phyloP scores from a whole-genome alignment of 1,140 invertebrate genomes.

The Drosophila tropicalis region DNA sequence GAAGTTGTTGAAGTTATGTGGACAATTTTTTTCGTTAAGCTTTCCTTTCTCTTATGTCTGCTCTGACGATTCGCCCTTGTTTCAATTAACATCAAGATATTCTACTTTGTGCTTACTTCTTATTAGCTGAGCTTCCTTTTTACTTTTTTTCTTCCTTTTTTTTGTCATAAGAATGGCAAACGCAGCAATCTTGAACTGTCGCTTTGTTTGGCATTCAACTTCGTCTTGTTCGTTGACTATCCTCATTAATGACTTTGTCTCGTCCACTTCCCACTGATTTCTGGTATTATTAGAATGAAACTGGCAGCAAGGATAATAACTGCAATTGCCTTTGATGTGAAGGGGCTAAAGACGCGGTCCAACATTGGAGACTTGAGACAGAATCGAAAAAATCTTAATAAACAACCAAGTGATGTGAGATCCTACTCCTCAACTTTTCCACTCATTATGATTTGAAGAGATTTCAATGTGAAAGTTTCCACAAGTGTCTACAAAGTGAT shows the following conservation, averaged over 20 bases:
- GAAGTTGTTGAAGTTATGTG: constrained; percentile 39
- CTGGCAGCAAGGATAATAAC: constrained; percentile 17
- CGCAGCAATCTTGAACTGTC: constrained; percentile 40
- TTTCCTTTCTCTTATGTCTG: neutral
- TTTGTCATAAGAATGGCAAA: constrained; percentile 11
- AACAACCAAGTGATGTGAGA: constrained; percentile 44
- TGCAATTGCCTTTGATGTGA: constrained; percentile 12
- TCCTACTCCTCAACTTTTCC: constrained; percentile 6
- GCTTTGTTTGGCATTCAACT: constrained; percentile 16
- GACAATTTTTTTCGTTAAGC: constrained; percentile 27
- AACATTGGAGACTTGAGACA: neutral
- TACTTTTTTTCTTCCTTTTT: neutral
- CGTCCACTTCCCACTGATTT: constrained; percentile 5
- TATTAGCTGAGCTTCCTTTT: constrained; percentile 38
- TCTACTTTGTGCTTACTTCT: constrained; percentile 36
- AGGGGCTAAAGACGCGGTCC: neutral
- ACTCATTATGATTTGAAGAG: constrained; percentile 68
- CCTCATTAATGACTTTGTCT: constrained; percentile 31
- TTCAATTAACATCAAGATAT: constrained; percentile 56
- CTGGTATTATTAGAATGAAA: neutral
- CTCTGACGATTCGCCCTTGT: constrained; percentile 1
- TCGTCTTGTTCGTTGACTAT: neutral
- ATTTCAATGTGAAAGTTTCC: constrained; percentile 69
- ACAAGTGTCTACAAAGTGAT: constrained; percentile 51
- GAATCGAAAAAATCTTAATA: constrained; percentile 44